Base-by-base conservation (phyloP, 2,797 vertebrate species). In the Gambusia yucatana region DNA sequence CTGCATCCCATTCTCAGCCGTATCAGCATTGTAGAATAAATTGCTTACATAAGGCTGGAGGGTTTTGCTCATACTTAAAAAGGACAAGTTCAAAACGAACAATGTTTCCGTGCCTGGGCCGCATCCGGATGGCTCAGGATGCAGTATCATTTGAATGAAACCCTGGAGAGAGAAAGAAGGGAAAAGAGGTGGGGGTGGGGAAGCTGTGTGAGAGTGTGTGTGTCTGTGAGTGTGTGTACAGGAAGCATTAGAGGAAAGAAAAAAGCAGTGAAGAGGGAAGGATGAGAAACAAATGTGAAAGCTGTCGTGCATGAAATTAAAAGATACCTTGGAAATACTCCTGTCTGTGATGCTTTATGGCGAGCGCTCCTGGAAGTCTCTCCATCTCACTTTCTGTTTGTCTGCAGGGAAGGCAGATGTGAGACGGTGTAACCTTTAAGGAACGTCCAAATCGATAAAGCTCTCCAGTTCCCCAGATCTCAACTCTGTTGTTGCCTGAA, bases 221-320 rank as follows among this genome's bases (percentile, higher is more conserved):
- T 78, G 41, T 70, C n/a, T 77, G 57, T 71, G 71, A 63, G 70
- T 80, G 71, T 80, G 73, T 80, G 81, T 77, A 30, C 63, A 65
- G 69, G 57, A 69, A 33, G 48, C 78, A 88, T 87, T 81, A 79
- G 80, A 89, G 79, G 77, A 78, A 81, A 79, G 67, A 39, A 81
- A 77, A 89, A 77, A 81, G 73, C 52, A 76, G 76, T 72, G 36
- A 93, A 83, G 55, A 70, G 83, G 83, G 86, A 87, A 88, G 77
- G 86, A 81, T 82, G 86, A 89, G 88, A 91, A 91, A 90, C 91
- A 94, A 95, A 95, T 87, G 78, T 88, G 89, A 83, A 88, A 90
- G 83, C 88, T 85, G 84, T 80, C 94, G 86, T 94, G 90, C 84
- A 94, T 92, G 89, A 95, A 96, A 95, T 94, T 92, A 94, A 95